Conservation (phyloP, 2,888 invertebrate genomes). For the Cryptus armator region DNA sequence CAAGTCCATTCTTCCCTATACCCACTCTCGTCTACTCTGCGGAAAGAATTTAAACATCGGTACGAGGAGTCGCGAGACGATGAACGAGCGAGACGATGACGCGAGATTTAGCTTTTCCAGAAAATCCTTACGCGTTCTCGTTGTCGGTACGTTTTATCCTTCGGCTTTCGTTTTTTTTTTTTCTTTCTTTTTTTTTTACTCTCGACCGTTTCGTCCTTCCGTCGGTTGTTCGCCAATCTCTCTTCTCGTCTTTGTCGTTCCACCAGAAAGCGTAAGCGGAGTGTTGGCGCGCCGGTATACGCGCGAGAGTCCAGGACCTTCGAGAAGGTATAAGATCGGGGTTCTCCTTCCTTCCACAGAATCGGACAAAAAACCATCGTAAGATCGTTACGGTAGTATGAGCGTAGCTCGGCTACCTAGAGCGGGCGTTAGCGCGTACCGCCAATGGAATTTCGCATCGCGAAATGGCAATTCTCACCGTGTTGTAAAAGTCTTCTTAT, state of each 20-base stretch:
- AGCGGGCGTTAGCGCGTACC: slow-evolving; percentile 58
- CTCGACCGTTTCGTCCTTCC: slow-evolving; percentile 20
- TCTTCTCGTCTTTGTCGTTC: neutral
- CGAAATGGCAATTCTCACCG: slow-evolving; percentile 68
- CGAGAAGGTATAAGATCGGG: slow-evolving; percentile 44
- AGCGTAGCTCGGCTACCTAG: slow-evolving; percentile 44
- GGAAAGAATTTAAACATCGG: slow-evolving; percentile 41
- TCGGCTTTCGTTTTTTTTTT: slow-evolving; percentile 38
- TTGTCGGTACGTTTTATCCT: slow-evolving; percentile 27
- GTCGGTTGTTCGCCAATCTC: slow-evolving; percentile 10
- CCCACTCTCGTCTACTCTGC: slow-evolving; percentile 43
- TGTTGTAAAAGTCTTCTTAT: slow-evolving; percentile 40
- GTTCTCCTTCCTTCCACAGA: slow-evolving; percentile 58
- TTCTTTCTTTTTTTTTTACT: slow-evolving; percentile 10
- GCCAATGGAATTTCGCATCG: slow-evolving; percentile 68
- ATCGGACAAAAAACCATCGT: slow-evolving; percentile 65
- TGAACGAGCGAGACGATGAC: slow-evolving; percentile 5
- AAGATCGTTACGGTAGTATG: slow-evolving; percentile 72
- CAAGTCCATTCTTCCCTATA: slow-evolving; percentile 17
- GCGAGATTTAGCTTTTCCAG: slow-evolving; percentile 57
- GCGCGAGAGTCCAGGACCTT: slow-evolving; percentile 26
- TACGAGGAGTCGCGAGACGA: neutral
- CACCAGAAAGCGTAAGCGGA: neutral
- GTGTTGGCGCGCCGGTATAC: neutral
- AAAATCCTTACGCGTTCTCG: slow-evolving; percentile 60